Evolutionary conservation across 2,888 invertebrate species (phyloP), one percentile per base, ranked within the genome.

Genomic region (Schizotus pectinicornis): DNA sequence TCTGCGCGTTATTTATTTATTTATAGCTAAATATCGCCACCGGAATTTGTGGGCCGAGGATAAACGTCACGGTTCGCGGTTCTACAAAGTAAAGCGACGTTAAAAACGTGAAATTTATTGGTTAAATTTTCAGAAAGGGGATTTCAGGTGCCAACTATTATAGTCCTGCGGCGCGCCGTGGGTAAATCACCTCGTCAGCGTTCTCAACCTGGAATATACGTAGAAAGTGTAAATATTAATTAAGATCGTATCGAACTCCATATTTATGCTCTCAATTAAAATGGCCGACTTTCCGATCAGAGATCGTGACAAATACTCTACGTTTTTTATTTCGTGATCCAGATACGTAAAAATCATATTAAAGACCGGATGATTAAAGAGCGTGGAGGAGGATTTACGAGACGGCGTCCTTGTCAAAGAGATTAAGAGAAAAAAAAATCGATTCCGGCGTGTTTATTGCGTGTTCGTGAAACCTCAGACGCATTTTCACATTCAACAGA

Each of bases 181-280:
- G 22, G 5, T 22, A 22, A 22, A 22, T 22, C 22, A 3, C 11
- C 36, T 53, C 43, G 43, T 51, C 14, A 52, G 36, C 34, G 43
- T 30, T 32, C 42, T 33, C 13, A 36, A 43, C 45, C 36, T 45
- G 35, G 36, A 30, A 36, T 35, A 41, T n/a, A 6, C 8, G 30
- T 37, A 52, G 45, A 45, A 45, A 52, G 37, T 43, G 38, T 33
- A 52, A 52, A 52, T 52, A 52, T 52, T 52, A 52, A 52, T 52
- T 52, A 52, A 52, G 52, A 52, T 52, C 43, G 36, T 31, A 52
- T 52, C 52, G 38, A 41, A 43, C 36, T 50, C 30, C 39, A 50
- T 52, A 52, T 52, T 52, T 52, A 52, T 52, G 37, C 52, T 43
- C 52, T 43, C 52, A 52, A 43, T 52, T 52, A 52, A 52, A 52